These are phyloP conservation scores for Champsocephalus esox DNA, from an alignment of 2,797 vertebrate genomes.

Conservation along the genomic window DNA sequence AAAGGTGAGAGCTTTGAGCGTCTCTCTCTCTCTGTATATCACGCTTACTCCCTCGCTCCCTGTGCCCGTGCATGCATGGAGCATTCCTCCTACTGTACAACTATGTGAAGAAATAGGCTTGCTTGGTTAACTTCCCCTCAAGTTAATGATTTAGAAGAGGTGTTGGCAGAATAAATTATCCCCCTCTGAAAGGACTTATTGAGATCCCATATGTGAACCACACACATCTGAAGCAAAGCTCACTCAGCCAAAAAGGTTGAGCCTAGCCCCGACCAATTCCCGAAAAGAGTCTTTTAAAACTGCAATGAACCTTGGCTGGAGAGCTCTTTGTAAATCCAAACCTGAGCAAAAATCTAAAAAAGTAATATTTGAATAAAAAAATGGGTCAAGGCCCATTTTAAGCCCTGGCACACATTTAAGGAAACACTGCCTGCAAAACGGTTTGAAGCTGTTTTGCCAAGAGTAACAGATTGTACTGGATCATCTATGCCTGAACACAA, in stretches of 20 bases:
- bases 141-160: constrained; percentile 78
- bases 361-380: constrained; percentile 39
- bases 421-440: constrained; percentile 19
- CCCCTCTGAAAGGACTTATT: constrained; percentile 74
- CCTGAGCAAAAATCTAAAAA: constrained; percentile 16
- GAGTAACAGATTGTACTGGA: constrained; percentile 27
- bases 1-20: constrained; percentile 71
- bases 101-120: constrained; percentile 59
- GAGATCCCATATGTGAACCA: constrained; percentile 59
- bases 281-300: constrained; percentile 15
- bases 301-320: constrained; percentile 40
- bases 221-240: constrained; percentile 55
- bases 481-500: constrained; percentile 35
- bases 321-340: constrained; percentile 24
- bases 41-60: constrained; percentile 18
- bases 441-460: constrained; percentile 24
- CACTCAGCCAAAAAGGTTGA: constrained; percentile 27
- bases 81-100: constrained; percentile 53
- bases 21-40: constrained; percentile 16
- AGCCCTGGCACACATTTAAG: constrained; percentile 12
- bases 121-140: constrained; percentile 53
- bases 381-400: constrained; percentile 40
- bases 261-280: constrained; percentile 14
- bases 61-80: constrained; percentile 40
- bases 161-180: constrained; percentile 76